These are phyloP conservation scores for Schizotus pectinicornis DNA, from an alignment of 2,888 invertebrate species.

Conservation along the genomic window DNA sequence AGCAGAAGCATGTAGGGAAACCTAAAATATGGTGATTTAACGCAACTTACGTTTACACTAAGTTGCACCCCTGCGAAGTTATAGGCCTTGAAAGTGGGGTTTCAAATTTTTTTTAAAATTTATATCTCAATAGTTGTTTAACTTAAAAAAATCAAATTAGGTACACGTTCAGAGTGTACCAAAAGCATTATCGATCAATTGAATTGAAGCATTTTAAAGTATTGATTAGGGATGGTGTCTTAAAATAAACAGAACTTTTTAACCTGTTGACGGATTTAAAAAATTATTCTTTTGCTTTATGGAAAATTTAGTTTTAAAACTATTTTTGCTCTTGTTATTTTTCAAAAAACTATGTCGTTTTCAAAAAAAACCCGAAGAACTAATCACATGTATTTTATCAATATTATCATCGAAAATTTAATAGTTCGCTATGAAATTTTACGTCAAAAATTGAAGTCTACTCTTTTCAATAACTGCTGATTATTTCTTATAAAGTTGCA, in stretches of 20 bases:
- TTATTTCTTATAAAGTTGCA: no score
- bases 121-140: not conserved
- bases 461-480: no score
- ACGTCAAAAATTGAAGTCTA: no score
- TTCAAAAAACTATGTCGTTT: not conserved
- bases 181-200: no score
- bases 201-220: no score
- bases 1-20: not conserved
- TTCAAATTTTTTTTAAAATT: not conserved
- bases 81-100: slow-evolving; percentile 2
- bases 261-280: no score
- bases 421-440: not conserved
- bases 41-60: no score
- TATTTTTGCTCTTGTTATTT: not conserved
- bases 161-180: slow-evolving; percentile 2
- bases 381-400: not conserved
- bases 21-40: no score
- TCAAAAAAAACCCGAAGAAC: not conserved
- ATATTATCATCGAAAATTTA: not conserved
- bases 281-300: not conserved
- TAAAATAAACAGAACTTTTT: no score
- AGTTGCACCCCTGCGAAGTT: not conserved
- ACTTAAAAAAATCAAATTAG: slow-evolving; percentile 1
- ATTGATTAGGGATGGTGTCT: no score
- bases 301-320: not conserved